A percentile compares a stretch with the other conserved stretches of the same genome.
These are phyloP conservation scores for Esperia sulphurella DNA, from an alignment of 2,888 invertebrate species.

Conservation along the genomic window DNA sequence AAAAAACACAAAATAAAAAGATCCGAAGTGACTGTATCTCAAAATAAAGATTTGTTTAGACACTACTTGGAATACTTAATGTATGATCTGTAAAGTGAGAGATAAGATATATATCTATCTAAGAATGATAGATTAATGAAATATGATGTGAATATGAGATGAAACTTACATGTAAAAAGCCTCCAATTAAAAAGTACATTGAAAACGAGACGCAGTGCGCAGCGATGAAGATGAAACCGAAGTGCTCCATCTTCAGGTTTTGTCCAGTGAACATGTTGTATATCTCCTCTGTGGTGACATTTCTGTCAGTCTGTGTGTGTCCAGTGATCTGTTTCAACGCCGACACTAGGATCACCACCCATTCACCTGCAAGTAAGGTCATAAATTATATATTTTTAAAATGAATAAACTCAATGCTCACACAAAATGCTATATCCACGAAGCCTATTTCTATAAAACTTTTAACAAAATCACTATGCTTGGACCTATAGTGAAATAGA, in stretches of 20 bases:
- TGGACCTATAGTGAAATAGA: too few relatives aligned
- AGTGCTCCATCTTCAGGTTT: conserved; percentile 74
- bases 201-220: conserved; percentile 76
- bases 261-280: conserved; percentile 63
- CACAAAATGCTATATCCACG: too few relatives aligned
- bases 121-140: conserved; percentile 2
- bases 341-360: conserved; percentile 82
- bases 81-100: too few relatives aligned
- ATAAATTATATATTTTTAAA: too few relatives aligned
- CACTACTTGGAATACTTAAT: too few relatives aligned
- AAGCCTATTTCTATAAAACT: too few relatives aligned
- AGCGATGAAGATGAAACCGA: conserved; percentile 64
- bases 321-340: conserved; percentile 78
- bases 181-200: conserved; percentile 82
- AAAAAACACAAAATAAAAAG: too few relatives aligned
- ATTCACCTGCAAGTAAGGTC: conserved; percentile 75
- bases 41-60: too few relatives aligned
- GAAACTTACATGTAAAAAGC: conserved; percentile 82
- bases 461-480: too few relatives aligned
- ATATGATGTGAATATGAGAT: neutral
- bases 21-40: too few relatives aligned
- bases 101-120: too few relatives aligned
- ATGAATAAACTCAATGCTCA: too few relatives aligned
- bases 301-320: conserved; percentile 48
- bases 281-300: conserved; percentile 53